Evolutionary conservation across 2,113 vertebrate species (phyloP), one percentile per base, ranked within the genome.

Genomic region (Xiphias gladius): DNA sequence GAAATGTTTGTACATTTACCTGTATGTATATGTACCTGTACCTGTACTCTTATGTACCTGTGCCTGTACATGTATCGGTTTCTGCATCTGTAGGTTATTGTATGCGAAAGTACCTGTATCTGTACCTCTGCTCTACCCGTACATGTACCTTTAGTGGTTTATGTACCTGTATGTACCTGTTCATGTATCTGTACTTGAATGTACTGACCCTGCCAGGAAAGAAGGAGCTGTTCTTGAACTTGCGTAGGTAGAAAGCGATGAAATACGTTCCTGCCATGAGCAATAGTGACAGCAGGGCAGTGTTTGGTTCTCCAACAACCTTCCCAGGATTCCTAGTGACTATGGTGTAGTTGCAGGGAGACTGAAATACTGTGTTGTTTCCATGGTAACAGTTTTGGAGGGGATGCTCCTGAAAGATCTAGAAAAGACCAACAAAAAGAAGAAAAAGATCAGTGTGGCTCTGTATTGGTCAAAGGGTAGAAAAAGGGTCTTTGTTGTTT

Each of bases 321-420:
- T 90, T 85, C 73, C 63, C 86, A 32, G 78, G 8, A 58, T 43
- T 20, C 10, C 26, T 43, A 0, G 77, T 4, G 0, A 17, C 32
- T 5, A 35, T 2, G 1, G 83, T 86, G 77, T 12, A 14, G 84
- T 92, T 93, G 14, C 0, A 16, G 32, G 26, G 30, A 64, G 10
- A 76, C 37, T 0, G 91, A 89, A 78, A 71, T 0, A 1, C 63
- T 0, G 95, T 96, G 85, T 59, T 22, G 37, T 97, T 98, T 50
- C 61, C 13, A 5, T 28, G 50, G 14, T 73, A 80, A 86, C 97
- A 97, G 86, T 95, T 93, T 0, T 94, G 94, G 20, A 99, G 95
- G 0, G 98, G 98, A 65, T 98, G 97, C 46, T 97, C 96, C 78
- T 97, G 95, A 92, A 99, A 99, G 85, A 97, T 98, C 98, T 99